These are phyloP conservation scores for Pseudorhiza aurosa DNA, from an alignment of 30 jellyfish, hydroid and myxozoan genomes.

Conservation along the genomic window DNA sequence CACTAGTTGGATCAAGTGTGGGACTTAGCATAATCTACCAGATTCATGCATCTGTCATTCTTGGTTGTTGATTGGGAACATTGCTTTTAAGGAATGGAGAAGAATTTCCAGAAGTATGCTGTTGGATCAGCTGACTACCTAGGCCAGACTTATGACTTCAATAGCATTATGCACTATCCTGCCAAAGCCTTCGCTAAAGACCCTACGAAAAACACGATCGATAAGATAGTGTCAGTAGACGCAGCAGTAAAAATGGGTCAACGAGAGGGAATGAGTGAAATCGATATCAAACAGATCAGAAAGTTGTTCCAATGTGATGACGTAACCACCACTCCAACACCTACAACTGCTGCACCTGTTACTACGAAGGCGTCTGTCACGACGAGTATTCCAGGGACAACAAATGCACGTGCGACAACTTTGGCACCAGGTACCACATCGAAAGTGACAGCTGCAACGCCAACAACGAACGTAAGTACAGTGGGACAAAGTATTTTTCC, in stretches of 20 bases:
- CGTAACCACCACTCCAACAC: constrained; percentile 1
- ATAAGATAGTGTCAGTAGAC: not conserved
- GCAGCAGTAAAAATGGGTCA: constrained; percentile 50
- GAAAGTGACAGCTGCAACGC: constrained; percentile 21
- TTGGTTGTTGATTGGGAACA: too few species aligned
- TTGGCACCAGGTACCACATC: constrained; percentile 8
- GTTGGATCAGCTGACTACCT: constrained; percentile 67
- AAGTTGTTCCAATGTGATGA: constrained; percentile 56
- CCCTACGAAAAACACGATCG: constrained; percentile 25
- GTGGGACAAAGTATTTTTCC: too few species aligned
- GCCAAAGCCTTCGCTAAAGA: constrained; percentile 48
- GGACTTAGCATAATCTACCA: too few species aligned
- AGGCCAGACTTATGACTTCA: constrained; percentile 67
- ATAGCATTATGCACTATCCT: constrained; percentile 79
- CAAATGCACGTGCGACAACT: constrained; percentile 12
- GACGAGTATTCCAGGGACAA: constrained; percentile 5
- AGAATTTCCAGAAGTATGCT: constrained; percentile 62
- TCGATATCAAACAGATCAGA: constrained; percentile 52
- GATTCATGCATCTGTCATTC: too few species aligned
- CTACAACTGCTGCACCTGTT: constrained; percentile 12
- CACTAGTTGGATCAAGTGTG: too few species aligned
- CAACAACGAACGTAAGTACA: constrained; percentile 5
- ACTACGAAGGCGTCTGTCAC: not conserved
- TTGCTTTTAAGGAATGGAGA: constrained; percentile 47
- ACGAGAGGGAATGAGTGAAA: constrained; percentile 71